Evolutionary conservation across 2,888 invertebrate genomes (phyloP).

Genomic region (Cistogaster globosa): DNA sequence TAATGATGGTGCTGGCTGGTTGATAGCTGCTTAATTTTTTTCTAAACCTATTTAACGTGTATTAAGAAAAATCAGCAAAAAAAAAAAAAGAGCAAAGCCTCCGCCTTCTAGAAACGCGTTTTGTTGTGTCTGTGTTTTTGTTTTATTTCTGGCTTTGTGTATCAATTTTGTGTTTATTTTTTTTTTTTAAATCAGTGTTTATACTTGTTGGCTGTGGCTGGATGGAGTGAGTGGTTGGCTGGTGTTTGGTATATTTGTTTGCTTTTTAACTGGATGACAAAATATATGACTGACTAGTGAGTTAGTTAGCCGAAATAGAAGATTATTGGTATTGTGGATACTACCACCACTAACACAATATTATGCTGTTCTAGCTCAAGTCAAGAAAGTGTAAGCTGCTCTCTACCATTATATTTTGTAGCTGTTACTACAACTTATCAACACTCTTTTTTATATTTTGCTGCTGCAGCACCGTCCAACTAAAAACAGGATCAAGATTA

Average conservation of each 20-base stretch:
- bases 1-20: constrained; percentile 49
- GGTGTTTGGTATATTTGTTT: constrained; percentile 6
- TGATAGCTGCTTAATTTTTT: constrained; percentile 58
- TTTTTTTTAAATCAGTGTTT: constrained; percentile 46
- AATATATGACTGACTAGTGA: constrained; percentile 45
- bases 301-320: constrained; percentile 66
- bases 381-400: constrained; percentile 55
- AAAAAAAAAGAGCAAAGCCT: constrained; percentile 62
- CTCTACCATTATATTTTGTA: constrained; percentile 38
- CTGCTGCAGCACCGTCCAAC: constrained; percentile 30
- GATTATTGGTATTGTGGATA: constrained; percentile 44
- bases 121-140: constrained; percentile 53
- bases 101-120: constrained; percentile 73
- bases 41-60: constrained; percentile 64
- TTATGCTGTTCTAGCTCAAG: constrained; percentile 36
- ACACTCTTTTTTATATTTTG: constrained; percentile 21
- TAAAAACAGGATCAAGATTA: constrained; percentile 70
- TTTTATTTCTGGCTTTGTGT: constrained; percentile 42
- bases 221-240: constrained; percentile 12
- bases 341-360: constrained; percentile 33
- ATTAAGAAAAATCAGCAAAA: constrained; percentile 64
- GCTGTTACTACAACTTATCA: constrained; percentile 19
- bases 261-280: constrained; percentile 39
- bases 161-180: constrained; percentile 16
- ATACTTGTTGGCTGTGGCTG: constrained; percentile 52